Evolutionary conservation across 2,113 vertebrate species (phyloP), one percentile per base, ranked within the genome.

Genomic region (Anarrhichthys ocellatus): DNA sequence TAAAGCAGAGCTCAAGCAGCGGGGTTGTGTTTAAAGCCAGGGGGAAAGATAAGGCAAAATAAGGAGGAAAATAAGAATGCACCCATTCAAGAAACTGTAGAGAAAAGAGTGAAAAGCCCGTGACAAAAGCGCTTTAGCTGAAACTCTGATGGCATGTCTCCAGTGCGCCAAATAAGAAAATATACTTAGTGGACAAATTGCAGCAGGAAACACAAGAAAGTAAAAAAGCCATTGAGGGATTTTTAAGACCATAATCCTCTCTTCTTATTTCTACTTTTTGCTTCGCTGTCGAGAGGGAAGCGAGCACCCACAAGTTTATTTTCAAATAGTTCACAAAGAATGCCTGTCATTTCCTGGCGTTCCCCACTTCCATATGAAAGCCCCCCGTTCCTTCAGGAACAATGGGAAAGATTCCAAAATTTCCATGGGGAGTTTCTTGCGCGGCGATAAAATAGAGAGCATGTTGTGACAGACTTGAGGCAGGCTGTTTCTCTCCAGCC

Each of bases 261-360:
- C 72, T 73, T 73, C 87, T 87, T 76, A 79, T 90, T 91, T 90
- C 80, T 84, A 87, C 76, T 87, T 77, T 92, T 87, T 91, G 89
- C 82, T 84, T 85, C 88, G 78, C 81, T 73, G 88, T 92, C 76
- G 67, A 84, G 84, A 87, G 87, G 88, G 88, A 94, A 93, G 87
- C 80, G 67, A 88, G 87, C 89, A 92, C 90, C 93, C 73, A 84
- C 85, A 86, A 86, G 96, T 95, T 95, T 96, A 95, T 95, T 95
- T 95, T 96, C 93, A 94, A 96, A 95, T 92, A 83, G 69, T 92
- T 86, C 92, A 91, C 91, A 94, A 95, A 94, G 94, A 96, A 95
- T 92, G 95, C 89, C 87, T 96, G 94, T 94, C 93, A 96, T 96
- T 97, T 96, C 96, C 95, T 95, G 95, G 94, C 94, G 84, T 93